phyloP scores from a whole-genome alignment of 2,888 invertebrate genomes.

The Erebia epiphron region DNA sequence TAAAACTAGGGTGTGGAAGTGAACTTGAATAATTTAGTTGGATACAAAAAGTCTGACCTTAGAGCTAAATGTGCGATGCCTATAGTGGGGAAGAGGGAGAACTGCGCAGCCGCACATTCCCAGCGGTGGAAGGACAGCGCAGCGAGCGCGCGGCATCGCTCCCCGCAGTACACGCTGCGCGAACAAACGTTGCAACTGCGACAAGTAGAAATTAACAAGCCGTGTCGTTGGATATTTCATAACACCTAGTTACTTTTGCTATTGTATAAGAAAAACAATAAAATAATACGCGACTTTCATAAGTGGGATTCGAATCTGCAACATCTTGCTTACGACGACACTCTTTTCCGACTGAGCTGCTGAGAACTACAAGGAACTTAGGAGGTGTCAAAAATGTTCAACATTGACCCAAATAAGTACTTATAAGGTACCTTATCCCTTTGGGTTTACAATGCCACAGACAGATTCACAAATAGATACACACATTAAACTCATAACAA shows the following conservation, averaged over 20 bases:
- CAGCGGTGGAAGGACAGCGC: conserved; percentile 84
- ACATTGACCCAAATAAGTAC: too few species aligned
- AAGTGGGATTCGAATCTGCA: too few species aligned
- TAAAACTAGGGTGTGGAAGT: too few species aligned
- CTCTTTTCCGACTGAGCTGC: too few species aligned
- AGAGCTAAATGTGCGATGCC: conserved; percentile 92
- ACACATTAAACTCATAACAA: too few species aligned
- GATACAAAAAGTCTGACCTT: conserved; percentile 54
- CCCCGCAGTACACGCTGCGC: conserved; percentile 86
- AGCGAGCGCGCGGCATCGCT: conserved; percentile 83
- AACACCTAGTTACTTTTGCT: background rate
- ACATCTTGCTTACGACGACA: too few species aligned
- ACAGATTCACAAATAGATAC: too few species aligned
- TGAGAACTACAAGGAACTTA: too few species aligned
- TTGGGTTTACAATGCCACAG: too few species aligned
- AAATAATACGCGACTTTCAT: background rate
- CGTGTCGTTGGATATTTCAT: background rate
- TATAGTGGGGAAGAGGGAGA: conserved; percentile 85
- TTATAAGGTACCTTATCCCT: too few species aligned
- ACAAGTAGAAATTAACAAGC: too few species aligned
- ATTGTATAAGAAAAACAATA: background rate
- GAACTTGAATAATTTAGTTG: background rate
- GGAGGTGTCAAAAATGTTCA: too few species aligned
- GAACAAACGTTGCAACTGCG: conserved; percentile 86
- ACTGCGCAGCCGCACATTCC: conserved; percentile 87